A percentile compares a stretch with the other conserved stretches of the same genome.
These are phyloP conservation scores for Thymelicus sylvestris DNA, from an alignment of 2,888 invertebrate species.

Conservation along the genomic window DNA sequence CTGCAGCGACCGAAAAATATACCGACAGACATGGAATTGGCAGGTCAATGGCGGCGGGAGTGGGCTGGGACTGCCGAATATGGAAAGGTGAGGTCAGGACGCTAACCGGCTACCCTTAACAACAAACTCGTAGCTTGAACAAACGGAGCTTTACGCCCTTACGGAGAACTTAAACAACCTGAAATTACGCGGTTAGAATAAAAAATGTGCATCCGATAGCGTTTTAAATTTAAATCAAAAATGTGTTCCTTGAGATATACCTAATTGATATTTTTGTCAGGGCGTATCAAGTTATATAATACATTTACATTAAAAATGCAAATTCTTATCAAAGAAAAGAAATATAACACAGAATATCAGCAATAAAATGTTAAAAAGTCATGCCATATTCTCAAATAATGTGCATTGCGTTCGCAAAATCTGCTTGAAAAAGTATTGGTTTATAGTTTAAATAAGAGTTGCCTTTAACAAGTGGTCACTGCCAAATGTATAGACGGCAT, in stretches of 20 bases:
- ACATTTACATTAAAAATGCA: slow-evolving; percentile 2
- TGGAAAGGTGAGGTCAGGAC: slow-evolving; percentile 78
- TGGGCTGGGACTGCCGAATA: slow-evolving; percentile 82
- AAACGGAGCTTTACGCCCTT: slow-evolving; percentile 5
- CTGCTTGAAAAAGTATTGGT: neutral
- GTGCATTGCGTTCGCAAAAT: neutral
- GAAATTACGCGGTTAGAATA: neutral
- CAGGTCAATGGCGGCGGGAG: slow-evolving; percentile 80
- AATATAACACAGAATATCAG: too few relatives aligned
- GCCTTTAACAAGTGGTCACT: slow-evolving; percentile 65
- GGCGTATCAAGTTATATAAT: too few relatives aligned
- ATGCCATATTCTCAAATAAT: neutral
- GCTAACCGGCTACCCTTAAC: slow-evolving; percentile 44
- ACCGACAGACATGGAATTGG: slow-evolving; percentile 73
- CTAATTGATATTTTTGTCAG: too few relatives aligned
- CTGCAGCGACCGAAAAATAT: slow-evolving; percentile 69
- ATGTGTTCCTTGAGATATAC: too few relatives aligned
- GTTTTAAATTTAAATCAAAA: too few relatives aligned
- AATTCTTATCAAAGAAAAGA: neutral
- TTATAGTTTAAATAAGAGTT: neutral
- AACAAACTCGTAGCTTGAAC: slow-evolving; percentile 8
- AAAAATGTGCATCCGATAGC: neutral
- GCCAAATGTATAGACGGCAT: slow-evolving; percentile 77
- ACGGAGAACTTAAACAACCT: slow-evolving; percentile 12
- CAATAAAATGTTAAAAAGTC: neutral